These are phyloP conservation scores for Phalacrocorax carbo DNA, from an alignment of 2,113 vertebrate genomes.

Conservation along the genomic window DNA sequence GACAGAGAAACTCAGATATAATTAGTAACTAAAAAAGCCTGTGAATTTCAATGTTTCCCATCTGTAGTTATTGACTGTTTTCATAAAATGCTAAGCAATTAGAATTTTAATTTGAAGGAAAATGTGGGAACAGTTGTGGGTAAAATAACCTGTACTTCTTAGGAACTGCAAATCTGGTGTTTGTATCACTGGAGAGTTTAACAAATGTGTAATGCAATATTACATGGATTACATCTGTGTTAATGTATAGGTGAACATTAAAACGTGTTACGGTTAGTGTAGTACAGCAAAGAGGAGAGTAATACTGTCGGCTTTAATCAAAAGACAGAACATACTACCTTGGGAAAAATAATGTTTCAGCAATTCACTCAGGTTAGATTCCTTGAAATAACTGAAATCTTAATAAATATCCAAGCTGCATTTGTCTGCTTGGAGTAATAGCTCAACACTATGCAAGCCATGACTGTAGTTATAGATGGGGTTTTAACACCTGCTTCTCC, in stretches of 20 bases:
- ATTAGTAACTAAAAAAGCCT: conserved; percentile 29
- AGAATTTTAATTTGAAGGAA: conserved; percentile 45
- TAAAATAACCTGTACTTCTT: not conserved
- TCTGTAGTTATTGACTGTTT: conserved; percentile 25
- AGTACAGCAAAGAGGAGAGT: not conserved
- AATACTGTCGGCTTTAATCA: not conserved
- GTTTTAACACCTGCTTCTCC: not conserved
- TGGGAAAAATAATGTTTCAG: not conserved
- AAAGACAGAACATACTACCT: not conserved
- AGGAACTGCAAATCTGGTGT: not conserved
- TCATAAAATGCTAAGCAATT: conserved; percentile 34
- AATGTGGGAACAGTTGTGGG: not conserved
- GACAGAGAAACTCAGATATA: conserved; percentile 39
- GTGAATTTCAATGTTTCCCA: conserved; percentile 1
- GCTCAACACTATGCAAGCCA: not conserved
- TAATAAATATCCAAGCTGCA: not conserved
- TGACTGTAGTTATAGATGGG: not conserved
- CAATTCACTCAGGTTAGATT: not conserved
- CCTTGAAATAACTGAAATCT: not conserved
- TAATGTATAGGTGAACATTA: not conserved
- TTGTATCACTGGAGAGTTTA: not conserved
- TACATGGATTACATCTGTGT: not conserved
- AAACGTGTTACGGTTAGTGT: not conserved
- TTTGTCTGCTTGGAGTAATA: not conserved
- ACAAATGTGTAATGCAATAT: not conserved